Percentiles rank a stretch among this genome's conserved stretches.
phyloP scores from a whole-genome alignment of 92 coral and sea anemone species.

The Isaurus tuberculatus region DNA sequence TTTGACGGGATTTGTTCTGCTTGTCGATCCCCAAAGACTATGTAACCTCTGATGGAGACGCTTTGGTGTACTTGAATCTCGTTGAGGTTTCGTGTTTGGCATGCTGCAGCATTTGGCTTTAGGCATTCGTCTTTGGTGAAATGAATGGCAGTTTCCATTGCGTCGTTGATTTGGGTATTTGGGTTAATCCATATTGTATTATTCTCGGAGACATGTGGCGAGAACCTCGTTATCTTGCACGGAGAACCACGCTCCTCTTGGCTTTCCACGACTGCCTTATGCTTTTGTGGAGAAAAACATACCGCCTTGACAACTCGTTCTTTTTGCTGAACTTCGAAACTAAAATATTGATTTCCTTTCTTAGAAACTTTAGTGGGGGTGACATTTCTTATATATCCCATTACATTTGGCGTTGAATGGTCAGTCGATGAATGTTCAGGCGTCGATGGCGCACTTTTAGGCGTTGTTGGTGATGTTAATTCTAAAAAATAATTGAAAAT shows the following conservation, averaged over 20 bases:
- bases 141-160: constrained; percentile 36
- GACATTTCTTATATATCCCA: constrained; percentile 37
- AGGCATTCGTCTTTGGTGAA: constrained; percentile 42
- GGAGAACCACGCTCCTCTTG: constrained; percentile 39
- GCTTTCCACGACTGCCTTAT: constrained; percentile 39
- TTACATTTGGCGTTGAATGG: constrained; percentile 39
- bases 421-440: constrained; percentile 48
- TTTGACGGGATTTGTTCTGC: constrained; percentile 69
- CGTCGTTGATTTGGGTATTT: constrained; percentile 34
- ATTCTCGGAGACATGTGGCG: constrained; percentile 38
- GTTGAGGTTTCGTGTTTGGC: constrained; percentile 59
- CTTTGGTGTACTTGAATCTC: constrained; percentile 67
- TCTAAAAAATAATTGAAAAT: constrained; percentile 33
- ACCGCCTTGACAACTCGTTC: constrained; percentile 40
- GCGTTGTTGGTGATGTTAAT: constrained; percentile 38
- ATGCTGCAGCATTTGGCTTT: constrained; percentile 30
- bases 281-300: constrained; percentile 37
- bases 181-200: constrained; percentile 35
- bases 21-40: constrained; percentile 65
- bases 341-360: constrained; percentile 35
- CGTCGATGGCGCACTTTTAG: constrained; percentile 40
- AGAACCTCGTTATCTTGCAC: constrained; percentile 37
- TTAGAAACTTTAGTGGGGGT: constrained; percentile 36
- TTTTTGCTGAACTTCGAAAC: constrained; percentile 37
- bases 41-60: constrained; percentile 63